These are phyloP conservation scores for Australoheros facetus DNA, from an alignment of 2,797 vertebrate genomes.

Conservation along the genomic window DNA sequence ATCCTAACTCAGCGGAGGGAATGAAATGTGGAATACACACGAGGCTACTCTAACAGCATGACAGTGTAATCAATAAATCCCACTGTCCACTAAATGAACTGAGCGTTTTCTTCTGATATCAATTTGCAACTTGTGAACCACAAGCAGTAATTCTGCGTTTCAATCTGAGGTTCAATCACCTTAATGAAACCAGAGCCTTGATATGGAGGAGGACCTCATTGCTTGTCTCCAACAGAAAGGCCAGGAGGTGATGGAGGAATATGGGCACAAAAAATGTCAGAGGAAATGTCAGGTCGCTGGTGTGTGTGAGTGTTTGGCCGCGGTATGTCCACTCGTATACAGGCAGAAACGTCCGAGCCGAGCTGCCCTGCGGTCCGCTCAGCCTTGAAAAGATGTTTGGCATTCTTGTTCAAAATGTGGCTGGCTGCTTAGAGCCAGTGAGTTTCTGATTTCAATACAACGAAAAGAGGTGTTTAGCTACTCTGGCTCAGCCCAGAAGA, in stretches of 20 bases:
- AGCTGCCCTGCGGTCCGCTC: neutral
- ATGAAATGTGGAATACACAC: neutral
- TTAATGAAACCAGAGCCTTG: conserved; percentile 41
- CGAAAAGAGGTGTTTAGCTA: neutral
- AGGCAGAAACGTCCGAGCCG: neutral
- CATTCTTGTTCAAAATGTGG: neutral
- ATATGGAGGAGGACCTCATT: conserved; percentile 16
- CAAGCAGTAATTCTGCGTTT: neutral
- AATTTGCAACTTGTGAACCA: conserved; percentile 5
- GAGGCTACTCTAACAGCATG: neutral
- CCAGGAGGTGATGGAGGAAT: conserved; percentile 51
- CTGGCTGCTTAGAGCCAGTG: neutral
- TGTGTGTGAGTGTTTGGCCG: conserved; percentile 23
- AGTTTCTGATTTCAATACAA: conserved; percentile 4
- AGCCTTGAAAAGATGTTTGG: conserved; percentile 16
- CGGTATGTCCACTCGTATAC: conserved; percentile 1
- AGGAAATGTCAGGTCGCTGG: conserved; percentile 69
- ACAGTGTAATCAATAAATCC: conserved; percentile 16
- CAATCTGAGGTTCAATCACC: conserved; percentile 32
- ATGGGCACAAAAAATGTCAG: conserved; percentile 66
- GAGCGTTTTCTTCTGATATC: neutral
- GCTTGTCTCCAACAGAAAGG: conserved; percentile 55
- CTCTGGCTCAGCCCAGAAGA: neutral
- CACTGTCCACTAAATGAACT: conserved; percentile 8
- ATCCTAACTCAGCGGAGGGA: neutral